Evolutionary conservation across 1,140 invertebrate species (phyloP).

Genomic region (Drosophila kikkawai): DNA sequence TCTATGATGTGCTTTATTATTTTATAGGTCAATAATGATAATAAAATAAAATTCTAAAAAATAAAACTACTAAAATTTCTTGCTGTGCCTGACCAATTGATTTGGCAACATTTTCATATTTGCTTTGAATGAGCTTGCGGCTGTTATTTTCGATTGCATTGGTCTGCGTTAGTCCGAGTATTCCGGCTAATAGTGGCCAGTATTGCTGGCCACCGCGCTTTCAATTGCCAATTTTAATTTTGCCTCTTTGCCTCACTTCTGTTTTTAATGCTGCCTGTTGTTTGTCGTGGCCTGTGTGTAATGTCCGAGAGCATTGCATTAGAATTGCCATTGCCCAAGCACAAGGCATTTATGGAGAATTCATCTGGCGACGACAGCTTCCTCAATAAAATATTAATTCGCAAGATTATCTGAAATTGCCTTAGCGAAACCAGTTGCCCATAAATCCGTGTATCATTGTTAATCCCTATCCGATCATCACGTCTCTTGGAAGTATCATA

Average conservation of each 20-base stretch:
- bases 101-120: constrained; percentile 79
- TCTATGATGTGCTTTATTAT: neutral
- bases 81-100: constrained; percentile 50
- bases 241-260: constrained; percentile 51
- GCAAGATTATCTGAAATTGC: neutral
- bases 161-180: constrained; percentile 48
- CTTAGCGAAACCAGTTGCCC: neutral
- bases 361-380: constrained; percentile 11
- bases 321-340: constrained; percentile 62
- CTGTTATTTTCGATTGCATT: constrained; percentile 24
- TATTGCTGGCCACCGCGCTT: constrained; percentile 50
- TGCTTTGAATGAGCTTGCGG: constrained; percentile 49
- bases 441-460: constrained; percentile 14
- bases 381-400: constrained; percentile 22
- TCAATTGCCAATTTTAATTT: constrained; percentile 66
- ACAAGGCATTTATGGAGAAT: constrained; percentile 21
- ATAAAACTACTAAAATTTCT: constrained; percentile 9
- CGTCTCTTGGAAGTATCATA: constrained; percentile 17
- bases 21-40: neutral
- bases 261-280: constrained; percentile 48
- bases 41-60: neutral
- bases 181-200: constrained; percentile 55
- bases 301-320: constrained; percentile 46
- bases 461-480: constrained; percentile 25
- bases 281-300: constrained; percentile 13